Conservation (phyloP, 1,140 invertebrate genomes). For the Nasonia giraulti region DNA sequence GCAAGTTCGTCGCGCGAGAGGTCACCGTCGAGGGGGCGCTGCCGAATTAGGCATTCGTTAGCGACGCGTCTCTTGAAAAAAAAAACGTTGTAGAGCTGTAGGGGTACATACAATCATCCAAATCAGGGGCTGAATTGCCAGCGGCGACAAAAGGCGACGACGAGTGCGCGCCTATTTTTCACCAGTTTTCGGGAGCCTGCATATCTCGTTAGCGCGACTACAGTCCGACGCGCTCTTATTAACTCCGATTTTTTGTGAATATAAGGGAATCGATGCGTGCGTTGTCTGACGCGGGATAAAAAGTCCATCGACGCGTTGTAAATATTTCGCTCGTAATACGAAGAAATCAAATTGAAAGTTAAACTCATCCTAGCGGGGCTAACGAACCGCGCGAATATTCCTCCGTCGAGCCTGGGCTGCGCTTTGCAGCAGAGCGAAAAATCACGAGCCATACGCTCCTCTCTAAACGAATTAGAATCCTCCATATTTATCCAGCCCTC, state of each 20-base stretch:
- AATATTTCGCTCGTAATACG: too few relatives aligned
- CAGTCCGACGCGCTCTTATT: neutral
- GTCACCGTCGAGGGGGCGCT: neutral
- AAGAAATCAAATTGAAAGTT: too few relatives aligned
- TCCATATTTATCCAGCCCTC: neutral
- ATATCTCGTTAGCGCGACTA: neutral
- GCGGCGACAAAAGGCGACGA: neutral
- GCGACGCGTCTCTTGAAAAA: neutral
- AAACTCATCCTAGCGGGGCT: neutral
- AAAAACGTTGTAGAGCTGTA: neutral
- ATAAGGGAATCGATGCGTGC: too few relatives aligned
- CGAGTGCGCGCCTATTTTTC: neutral
- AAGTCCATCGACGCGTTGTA: too few relatives aligned
- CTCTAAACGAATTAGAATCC: neutral
- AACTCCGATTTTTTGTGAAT: neutral
- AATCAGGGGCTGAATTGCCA: neutral
- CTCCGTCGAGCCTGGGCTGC: neutral
- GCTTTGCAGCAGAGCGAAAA: neutral
- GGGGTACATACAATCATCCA: neutral
- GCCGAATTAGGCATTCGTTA: neutral
- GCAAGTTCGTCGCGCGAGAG: slow-evolving; percentile 29
- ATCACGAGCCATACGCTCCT: neutral
- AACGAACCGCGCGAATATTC: neutral
- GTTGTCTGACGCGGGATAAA: too few relatives aligned
- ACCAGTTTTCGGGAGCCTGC: neutral